These are phyloP conservation scores for Tachina lurida DNA, from an alignment of 2,888 invertebrate genomes.

Conservation along the genomic window DNA sequence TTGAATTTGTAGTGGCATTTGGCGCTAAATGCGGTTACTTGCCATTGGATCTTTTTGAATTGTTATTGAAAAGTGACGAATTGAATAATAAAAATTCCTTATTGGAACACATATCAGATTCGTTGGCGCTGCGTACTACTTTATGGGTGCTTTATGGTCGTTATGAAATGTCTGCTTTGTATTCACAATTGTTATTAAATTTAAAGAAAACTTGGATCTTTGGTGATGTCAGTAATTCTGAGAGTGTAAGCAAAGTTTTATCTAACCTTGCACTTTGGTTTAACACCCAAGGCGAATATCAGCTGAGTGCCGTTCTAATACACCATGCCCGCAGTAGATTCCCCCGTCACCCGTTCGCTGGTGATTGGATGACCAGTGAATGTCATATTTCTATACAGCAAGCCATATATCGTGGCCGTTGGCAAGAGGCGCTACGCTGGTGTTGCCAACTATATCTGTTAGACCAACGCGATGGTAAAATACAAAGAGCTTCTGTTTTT, in stretches of 20 bases:
- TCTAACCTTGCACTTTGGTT: conserved; percentile 86
- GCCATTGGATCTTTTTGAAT: conserved; percentile 85
- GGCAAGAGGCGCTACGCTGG: conserved; percentile 88
- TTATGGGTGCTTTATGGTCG: conserved; percentile 95
- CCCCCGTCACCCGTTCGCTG: conserved; percentile 86
- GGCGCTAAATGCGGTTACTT: conserved; percentile 84
- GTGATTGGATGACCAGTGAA: conserved; percentile 88
- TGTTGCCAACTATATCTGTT: conserved; percentile 88
- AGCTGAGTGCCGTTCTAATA: conserved; percentile 85
- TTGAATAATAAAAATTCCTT: conserved; percentile 93
- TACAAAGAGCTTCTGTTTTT: conserved; percentile 83
- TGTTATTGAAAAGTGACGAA: conserved; percentile 92
- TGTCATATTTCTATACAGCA: conserved; percentile 84
- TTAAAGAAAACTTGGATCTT: conserved; percentile 86
- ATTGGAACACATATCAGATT: conserved; percentile 91
- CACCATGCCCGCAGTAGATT: conserved; percentile 86
- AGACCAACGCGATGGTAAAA: conserved; percentile 87
- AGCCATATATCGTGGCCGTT: conserved; percentile 84
- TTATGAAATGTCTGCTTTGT: conserved; percentile 91
- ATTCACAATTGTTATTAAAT: conserved; percentile 90
- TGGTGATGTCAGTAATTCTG: conserved; percentile 85
- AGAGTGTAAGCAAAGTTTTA: conserved; percentile 88
- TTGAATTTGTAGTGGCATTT: conserved; percentile 90
- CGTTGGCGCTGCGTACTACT: conserved; percentile 91
- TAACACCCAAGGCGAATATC: conserved; percentile 84